These are phyloP conservation scores for Seira musarum DNA, from an alignment of 2,888 invertebrate species.

Conservation along the genomic window DNA sequence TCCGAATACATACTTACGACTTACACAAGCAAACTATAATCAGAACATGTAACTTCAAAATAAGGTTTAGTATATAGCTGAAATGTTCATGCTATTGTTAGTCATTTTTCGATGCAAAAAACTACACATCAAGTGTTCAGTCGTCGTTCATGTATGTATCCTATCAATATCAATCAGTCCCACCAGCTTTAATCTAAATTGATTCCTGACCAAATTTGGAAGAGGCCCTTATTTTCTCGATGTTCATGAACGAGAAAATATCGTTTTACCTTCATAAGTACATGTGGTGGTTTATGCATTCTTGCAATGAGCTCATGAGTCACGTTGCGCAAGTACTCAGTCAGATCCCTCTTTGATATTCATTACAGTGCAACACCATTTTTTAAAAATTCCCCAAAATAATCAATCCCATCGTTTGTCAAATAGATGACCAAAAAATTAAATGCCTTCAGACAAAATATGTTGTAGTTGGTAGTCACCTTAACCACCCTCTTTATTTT, in stretches of 20 bases:
- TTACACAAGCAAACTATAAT: not conserved
- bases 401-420: not conserved
- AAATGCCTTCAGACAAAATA: not conserved
- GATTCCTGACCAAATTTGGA: conserved; percentile 47
- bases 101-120: too few relatives aligned
- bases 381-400: conserved; percentile 13
- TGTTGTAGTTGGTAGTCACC: conserved; percentile 14
- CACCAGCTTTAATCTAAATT: conserved; percentile 24
- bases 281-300: not conserved
- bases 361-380: too few relatives aligned
- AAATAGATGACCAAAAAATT: conserved; percentile 2
- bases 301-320: not conserved
- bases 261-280: not conserved
- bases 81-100: too few relatives aligned
- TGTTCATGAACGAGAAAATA: not conserved
- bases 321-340: not conserved
- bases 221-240: not conserved
- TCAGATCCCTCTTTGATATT: conserved; percentile 17
- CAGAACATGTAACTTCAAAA: conserved; percentile 14
- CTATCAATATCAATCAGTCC: conserved; percentile 10
- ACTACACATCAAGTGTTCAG: not conserved
- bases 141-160: not conserved
- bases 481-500: conserved; percentile 16
- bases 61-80: too few relatives aligned
- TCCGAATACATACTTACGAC: not conserved